Evolutionary conservation across 2,113 vertebrate genomes (phyloP), one percentile per base, ranked within the genome.

Genomic region (Erpornis zantholeuca): DNA sequence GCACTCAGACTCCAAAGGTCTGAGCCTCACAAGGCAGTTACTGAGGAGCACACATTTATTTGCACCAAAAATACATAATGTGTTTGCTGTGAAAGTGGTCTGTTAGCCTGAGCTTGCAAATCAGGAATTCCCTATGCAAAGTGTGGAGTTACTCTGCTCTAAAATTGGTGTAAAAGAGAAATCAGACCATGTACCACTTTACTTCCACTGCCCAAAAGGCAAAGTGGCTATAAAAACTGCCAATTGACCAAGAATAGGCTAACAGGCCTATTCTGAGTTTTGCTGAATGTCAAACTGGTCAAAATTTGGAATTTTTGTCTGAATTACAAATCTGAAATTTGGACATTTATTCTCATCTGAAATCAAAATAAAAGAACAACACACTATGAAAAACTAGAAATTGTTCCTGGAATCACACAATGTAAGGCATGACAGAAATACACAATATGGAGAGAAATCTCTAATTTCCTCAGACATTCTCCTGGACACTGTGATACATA

Each of bases 101-200:
- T 94, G 81, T 60, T 70, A 84, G 91, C 61, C 54, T 64, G 56
- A 94, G 83, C 81, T 66, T 92, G 90, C 92, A 96, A 95, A 94
- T 92, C 71, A 93, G 85, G 60, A 96, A 90, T 71, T 73, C 69
- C 52, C 69, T 24, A 15, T 21, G 36, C 61, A 90, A 95, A 90
- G 88, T 15, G 52, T 0, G 11, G 45, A 86, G 47, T 35, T 83
- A 28, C 12, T 85, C 29, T 63, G 29, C 66, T 83, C 71, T n/a
- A 73, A 88, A 94, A 63, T 7, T 47, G 40, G 25, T 40, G 47
- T 33, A 77, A 78, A 57, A 27, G 42, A 94, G 63, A 82, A 92
- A 85, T 12, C 2, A 0, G 73, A 68, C 54, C n/a, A 29, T 5
- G 29, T 52, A 36, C 36, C n/a, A 12, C 31, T 63, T 72, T 8